Evolutionary conservation across 2,797 vertebrate species (phyloP).

Genomic region (Propithecus deckenii): DNA sequence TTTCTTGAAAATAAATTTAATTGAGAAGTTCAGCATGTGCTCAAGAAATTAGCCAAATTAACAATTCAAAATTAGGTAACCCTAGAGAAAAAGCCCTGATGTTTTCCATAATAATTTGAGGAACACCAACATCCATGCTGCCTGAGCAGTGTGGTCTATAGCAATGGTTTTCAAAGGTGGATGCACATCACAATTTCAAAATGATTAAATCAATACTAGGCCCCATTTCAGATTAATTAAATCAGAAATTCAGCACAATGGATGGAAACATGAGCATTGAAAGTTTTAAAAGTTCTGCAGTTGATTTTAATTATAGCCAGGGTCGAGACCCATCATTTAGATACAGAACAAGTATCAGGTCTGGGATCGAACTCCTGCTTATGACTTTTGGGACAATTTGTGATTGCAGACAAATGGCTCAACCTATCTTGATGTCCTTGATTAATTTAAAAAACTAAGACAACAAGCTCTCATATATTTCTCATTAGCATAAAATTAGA

Average conservation of each 20-base stretch:
- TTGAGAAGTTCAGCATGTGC: neutral
- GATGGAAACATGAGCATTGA: neutral
- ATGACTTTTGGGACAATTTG: neutral
- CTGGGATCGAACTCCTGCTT: neutral
- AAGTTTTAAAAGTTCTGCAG: neutral
- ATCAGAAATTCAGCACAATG: neutral
- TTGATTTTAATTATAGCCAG: neutral
- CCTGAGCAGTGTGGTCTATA: neutral
- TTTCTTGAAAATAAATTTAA: conserved; percentile 3
- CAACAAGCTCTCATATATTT: neutral
- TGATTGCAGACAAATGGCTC: neutral
- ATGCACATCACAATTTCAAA: neutral
- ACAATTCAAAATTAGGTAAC: neutral
- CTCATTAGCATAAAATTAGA: neutral
- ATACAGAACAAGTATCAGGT: neutral
- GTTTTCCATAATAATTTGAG: neutral
- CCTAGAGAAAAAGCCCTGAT: neutral
- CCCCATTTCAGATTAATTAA: neutral
- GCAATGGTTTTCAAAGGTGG: neutral
- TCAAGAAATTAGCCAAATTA: neutral
- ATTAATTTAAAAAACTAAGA: neutral
- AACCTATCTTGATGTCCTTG: neutral
- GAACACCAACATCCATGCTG: neutral
- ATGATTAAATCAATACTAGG: neutral
- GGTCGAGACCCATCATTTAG: neutral